phyloP scores from a whole-genome alignment of 2,888 invertebrate genomes.

The Cenopis cana region DNA sequence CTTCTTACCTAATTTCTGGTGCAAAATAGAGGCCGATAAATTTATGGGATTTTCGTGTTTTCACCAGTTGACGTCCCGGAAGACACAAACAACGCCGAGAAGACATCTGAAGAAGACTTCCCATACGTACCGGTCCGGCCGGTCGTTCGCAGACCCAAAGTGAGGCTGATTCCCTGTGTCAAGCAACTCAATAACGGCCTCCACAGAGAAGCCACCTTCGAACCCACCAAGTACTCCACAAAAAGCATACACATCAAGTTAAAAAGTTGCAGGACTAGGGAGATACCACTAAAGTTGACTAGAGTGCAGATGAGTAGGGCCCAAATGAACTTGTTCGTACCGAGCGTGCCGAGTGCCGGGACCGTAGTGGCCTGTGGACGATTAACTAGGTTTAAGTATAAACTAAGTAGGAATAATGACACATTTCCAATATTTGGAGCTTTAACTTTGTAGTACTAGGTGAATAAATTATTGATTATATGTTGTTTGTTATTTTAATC shows the following conservation, averaged over 20 bases:
- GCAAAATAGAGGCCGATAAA: neutral
- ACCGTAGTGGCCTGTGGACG: constrained; percentile 70
- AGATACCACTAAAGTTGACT: constrained; percentile 48
- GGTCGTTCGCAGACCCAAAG: constrained; percentile 60
- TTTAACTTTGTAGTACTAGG: constrained; percentile 63
- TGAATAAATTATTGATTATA: constrained; percentile 24
- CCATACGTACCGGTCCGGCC: constrained; percentile 61
- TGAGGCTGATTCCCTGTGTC: constrained; percentile 58
- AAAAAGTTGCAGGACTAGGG: constrained; percentile 66
- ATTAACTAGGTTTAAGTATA: constrained; percentile 77
- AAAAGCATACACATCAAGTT: constrained; percentile 65
- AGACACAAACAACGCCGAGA: constrained; percentile 55
- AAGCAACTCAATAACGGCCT: constrained; percentile 52
- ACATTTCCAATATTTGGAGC: constrained; percentile 75
- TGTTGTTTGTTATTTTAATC: neutral
- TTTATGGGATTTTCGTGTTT: constrained; percentile 8
- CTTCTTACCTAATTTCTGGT: neutral
- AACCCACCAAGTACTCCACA: constrained; percentile 62
- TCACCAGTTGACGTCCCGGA: constrained; percentile 59
- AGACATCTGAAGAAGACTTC: constrained; percentile 65
- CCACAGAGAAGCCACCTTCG: constrained; percentile 67
- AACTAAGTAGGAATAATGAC: constrained; percentile 61
- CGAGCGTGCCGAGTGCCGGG: constrained; percentile 47
- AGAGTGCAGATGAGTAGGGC: constrained; percentile 47
- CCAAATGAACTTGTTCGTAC: constrained; percentile 47